Conservation (phyloP, 2,888 invertebrate species). For the Cephus spinipes region DNA sequence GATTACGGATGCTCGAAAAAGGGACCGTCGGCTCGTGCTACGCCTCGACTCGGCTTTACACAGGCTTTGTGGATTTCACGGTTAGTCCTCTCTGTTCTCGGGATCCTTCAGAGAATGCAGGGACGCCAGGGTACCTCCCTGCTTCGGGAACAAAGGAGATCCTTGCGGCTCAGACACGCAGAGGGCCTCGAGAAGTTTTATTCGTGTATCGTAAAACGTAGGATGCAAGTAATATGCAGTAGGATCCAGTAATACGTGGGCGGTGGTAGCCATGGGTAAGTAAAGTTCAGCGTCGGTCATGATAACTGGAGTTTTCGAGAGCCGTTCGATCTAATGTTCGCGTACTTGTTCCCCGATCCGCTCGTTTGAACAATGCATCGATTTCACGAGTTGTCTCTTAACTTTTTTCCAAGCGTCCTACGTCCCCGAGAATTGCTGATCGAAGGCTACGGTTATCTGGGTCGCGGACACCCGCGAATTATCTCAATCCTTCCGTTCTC, state of each 20-base stretch:
- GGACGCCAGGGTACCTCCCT: not conserved
- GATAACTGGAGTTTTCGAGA: not conserved
- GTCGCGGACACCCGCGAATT: conserved; percentile 59
- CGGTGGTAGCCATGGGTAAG: not conserved
- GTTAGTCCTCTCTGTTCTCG: not conserved
- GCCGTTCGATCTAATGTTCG: not conserved
- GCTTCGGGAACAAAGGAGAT: not conserved
- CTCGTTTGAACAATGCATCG: conserved; percentile 25
- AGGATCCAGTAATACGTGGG: too few relatives aligned
- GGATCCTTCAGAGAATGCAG: not conserved
- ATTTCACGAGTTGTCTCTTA: conserved; percentile 45
- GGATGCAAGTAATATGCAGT: not conserved
- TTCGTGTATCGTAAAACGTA: not conserved
- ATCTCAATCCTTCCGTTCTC: conserved; percentile 59
- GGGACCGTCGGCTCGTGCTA: conserved; percentile 2
- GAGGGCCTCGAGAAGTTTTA: not conserved
- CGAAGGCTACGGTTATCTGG: conserved; percentile 58
- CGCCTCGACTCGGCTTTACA: not conserved
- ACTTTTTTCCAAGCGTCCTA: conserved; percentile 26
- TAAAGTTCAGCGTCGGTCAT: not conserved
- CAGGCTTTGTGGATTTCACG: conserved; percentile 7
- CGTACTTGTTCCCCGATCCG: not conserved
- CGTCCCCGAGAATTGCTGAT: conserved; percentile 48
- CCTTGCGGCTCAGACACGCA: not conserved
- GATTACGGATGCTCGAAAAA: not conserved